phyloP scores from a whole-genome alignment of 1,140 invertebrate species.

The Phymorhynchus buccinoides region DNA sequence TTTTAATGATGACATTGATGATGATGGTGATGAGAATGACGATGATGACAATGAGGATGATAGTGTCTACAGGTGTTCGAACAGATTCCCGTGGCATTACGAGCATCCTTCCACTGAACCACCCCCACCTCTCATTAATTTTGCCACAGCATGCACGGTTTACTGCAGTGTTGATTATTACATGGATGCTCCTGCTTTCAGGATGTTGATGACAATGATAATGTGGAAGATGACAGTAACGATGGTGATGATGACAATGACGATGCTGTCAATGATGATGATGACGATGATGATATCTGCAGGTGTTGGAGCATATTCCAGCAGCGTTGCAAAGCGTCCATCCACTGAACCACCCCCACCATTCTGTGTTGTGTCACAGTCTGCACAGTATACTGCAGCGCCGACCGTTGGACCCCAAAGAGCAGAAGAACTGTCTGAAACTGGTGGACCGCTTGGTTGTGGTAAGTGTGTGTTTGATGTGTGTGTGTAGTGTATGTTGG shows the following conservation, averaged over 20 bases:
- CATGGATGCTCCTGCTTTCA: too few relatives aligned
- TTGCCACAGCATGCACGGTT: neutral
- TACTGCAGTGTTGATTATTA: neutral
- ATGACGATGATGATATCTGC: too few relatives aligned
- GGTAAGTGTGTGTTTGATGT: neutral
- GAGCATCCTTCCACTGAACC: neutral
- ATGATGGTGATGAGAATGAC: too few relatives aligned
- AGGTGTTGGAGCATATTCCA: constrained; percentile 23
- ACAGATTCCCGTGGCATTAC: too few relatives aligned
- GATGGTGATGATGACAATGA: neutral
- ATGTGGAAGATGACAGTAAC: neutral
- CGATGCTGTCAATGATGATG: neutral
- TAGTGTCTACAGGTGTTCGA: too few relatives aligned
- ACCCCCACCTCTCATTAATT: neutral
- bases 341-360: constrained; percentile 3
- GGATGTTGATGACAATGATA: neutral
- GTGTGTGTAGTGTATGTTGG: too few relatives aligned
- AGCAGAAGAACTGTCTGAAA: constrained; percentile 26
- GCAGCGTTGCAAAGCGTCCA: neutral
- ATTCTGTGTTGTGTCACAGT: constrained; percentile 20
- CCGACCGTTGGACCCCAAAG: neutral
- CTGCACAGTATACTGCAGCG: neutral
- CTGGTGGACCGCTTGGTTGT: constrained; percentile 9
- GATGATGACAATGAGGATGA: too few relatives aligned
- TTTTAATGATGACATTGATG: too few relatives aligned